A percentile compares a stretch with the other conserved stretches of the same genome.
Evolutionary conservation across 2,113 vertebrate species (phyloP).

Genomic region (Gopherus flavomarginatus): DNA sequence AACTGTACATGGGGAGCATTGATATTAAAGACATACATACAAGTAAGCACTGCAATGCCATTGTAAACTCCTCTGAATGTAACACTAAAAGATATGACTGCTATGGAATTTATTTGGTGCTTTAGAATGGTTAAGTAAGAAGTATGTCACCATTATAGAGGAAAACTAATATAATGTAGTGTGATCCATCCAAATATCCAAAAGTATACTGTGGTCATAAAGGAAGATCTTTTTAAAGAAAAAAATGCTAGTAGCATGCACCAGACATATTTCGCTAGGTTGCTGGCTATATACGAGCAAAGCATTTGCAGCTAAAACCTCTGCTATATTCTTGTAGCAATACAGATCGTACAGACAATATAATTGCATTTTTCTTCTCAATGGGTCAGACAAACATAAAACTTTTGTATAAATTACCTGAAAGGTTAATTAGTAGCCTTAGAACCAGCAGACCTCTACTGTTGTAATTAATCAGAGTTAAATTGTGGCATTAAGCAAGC

Average conservation of each 20-base stretch:
- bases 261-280: neutral
- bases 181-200: neutral
- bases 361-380: neutral
- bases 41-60: neutral
- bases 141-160: neutral
- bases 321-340: neutral
- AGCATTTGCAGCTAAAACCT: neutral
- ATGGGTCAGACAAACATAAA: neutral
- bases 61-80: neutral
- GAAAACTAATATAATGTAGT: neutral
- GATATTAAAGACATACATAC: neutral
- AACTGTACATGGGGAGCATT: neutral
- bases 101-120: neutral
- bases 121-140: neutral
- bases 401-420: neutral
- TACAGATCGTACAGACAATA: neutral
- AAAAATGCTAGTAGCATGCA: neutral
- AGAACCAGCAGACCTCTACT: neutral
- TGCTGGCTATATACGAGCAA: neutral
- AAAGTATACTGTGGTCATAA: neutral
- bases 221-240: neutral
- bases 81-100: neutral
- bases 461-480: neutral
- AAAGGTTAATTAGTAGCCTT: neutral
- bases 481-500: neutral